A percentile compares a stretch with the other conserved stretches of the same genome.
Evolutionary conservation across 53 echinoderm and acorn worm species (phyloP).

Genomic region (Crossaster papposus): DNA sequence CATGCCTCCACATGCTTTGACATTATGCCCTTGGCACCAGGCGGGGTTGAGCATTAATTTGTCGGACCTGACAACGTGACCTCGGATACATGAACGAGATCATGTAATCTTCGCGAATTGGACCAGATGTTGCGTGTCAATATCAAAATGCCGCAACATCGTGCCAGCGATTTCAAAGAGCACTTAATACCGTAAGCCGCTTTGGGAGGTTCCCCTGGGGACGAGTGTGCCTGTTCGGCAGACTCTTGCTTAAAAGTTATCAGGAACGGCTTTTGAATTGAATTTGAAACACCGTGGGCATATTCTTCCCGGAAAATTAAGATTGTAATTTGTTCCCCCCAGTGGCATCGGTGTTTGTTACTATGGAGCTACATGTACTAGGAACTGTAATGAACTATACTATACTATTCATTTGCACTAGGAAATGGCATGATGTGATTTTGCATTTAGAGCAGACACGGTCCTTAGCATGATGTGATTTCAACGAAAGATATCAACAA

Average conservation of each 20-base stretch:
- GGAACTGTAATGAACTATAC: too few species aligned
- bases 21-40: neutral
- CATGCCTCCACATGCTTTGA: neutral
- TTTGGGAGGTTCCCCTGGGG: slow-evolving; percentile 13
- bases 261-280: neutral
- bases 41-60: neutral
- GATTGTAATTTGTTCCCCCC: neutral
- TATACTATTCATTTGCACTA: too few species aligned
- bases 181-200: neutral
- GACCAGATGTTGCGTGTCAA: neutral
- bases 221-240: neutral
- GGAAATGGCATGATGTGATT: too few species aligned
- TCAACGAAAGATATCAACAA: too few species aligned
- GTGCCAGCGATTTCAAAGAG: neutral
- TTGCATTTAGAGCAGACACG: too few species aligned
- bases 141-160: neutral
- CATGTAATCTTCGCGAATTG: neutral
- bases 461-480: too few species aligned
- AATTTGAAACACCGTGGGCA: neutral
- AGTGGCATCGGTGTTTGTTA: too few species aligned
- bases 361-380: too few species aligned
- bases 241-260: neutral
- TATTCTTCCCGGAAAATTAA: neutral
- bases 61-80: neutral
- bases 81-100: neutral